A percentile compares a stretch with the other conserved stretches of the same genome.
Evolutionary conservation across 1,140 invertebrate genomes (phyloP).

Genomic region (Drosophila subobscura): DNA sequence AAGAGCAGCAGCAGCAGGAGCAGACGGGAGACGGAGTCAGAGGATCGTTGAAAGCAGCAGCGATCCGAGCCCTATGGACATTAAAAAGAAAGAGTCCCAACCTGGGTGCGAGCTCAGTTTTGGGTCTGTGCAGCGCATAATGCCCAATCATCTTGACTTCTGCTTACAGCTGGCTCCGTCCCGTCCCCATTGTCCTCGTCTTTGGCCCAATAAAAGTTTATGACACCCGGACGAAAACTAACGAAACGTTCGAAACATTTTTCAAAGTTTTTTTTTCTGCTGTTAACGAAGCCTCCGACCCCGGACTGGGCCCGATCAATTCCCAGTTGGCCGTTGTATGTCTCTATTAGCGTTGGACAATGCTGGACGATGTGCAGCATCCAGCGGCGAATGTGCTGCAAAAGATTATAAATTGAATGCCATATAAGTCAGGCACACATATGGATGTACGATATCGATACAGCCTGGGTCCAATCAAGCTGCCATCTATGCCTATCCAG

Average conservation of each 20-base stretch:
- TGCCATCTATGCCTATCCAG: slow-evolving; percentile 10
- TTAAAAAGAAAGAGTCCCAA: slow-evolving; percentile 20
- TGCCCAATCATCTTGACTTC: slow-evolving; percentile 54
- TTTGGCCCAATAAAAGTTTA: slow-evolving; percentile 58
- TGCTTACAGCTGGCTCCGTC: slow-evolving; percentile 52
- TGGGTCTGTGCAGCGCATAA: slow-evolving; percentile 24
- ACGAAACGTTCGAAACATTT: slow-evolving; percentile 39
- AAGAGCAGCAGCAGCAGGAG: no score
- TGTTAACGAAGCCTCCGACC: slow-evolving; percentile 35
- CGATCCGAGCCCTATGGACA: slow-evolving; percentile 40
- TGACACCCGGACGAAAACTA: slow-evolving; percentile 45
- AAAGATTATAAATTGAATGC: slow-evolving; percentile 61
- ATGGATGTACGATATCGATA: slow-evolving; percentile 3
- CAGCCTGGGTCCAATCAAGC: slow-evolving; percentile 5
- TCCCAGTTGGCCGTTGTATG: slow-evolving; percentile 43
- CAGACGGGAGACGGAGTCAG: no score
- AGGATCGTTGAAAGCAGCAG: slow-evolving; percentile 29
- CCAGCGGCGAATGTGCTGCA: slow-evolving; percentile 35
- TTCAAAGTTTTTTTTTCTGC: slow-evolving; percentile 37
- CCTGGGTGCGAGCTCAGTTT: slow-evolving; percentile 8
- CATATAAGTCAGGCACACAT: slow-evolving; percentile 28
- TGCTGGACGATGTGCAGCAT: slow-evolving; percentile 37
- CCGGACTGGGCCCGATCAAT: slow-evolving; percentile 41
- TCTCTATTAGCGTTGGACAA: slow-evolving; percentile 58
- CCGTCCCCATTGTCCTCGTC: slow-evolving; percentile 45